Base-by-base conservation (phyloP, 2,113 vertebrate genomes). In the Neogobius melanostomus region DNA sequence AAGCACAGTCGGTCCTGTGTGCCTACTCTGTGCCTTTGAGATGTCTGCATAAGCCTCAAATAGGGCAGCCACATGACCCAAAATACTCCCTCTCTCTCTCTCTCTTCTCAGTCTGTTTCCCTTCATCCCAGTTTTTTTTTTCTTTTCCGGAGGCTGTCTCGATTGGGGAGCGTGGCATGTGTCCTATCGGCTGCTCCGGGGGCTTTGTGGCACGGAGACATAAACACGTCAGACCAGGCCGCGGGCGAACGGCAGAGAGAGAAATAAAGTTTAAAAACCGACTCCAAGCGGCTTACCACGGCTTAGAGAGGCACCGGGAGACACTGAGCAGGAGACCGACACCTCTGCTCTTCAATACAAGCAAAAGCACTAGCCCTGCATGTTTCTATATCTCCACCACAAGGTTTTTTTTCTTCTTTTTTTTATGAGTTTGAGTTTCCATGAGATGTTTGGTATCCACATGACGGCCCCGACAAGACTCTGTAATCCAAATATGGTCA, bases 51-150 rank as follows among this genome's bases (percentile, higher is more conserved):
- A 83, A 82, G 1, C 0, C 43, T 71, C 87, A 90, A 86, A 87
- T 91, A 91, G 88, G 83, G 78, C 88, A 90, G 77, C 74, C 73
- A 85, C 84, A 91, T 88, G 82, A 90, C 88, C 90, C 87, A 85
- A 85, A 90, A 89, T 81, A 77, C 73, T 77, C 75, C 59, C 73
- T 82, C 78, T 66, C 72, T 15, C 42, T 80, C 79, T 82, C 81
- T 79, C 68, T 66, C 48, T n/a, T n/a, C 72, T 79, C 73, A 75
- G 73, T 82, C 85, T 77, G 60, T 74, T 71, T 84, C 45, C 72
- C 77, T 77, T 82, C 71, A 81, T 79, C 73, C 68, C 63, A 80
- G 68, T 42, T 36, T 36, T 36, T 36, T 36, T 36, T 36, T 36
- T 77, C 72, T 71, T 47, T 70, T 59, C 60, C 78, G 76, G 73